A percentile compares a stretch with the other conserved stretches of the same genome.
These are phyloP conservation scores for Helicoverpa armigera DNA, from an alignment of 1,140 invertebrate species.

Conservation along the genomic window DNA sequence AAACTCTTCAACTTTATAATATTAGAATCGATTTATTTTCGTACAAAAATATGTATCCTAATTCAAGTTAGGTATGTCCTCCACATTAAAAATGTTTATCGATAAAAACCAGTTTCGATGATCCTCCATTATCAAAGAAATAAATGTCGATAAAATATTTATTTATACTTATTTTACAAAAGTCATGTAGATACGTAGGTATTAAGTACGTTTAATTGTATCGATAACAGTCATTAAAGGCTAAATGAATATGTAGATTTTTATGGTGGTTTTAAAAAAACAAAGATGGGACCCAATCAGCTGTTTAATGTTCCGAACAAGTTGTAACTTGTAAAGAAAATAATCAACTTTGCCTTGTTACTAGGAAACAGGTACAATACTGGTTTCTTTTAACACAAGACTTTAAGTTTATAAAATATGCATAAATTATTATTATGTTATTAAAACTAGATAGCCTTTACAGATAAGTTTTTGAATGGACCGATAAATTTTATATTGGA, in stretches of 20 bases:
- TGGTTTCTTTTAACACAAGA: background rate
- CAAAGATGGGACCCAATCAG: constrained; percentile 14
- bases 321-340: constrained; percentile 29
- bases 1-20: too few species aligned
- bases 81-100: constrained; percentile 5
- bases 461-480: background rate
- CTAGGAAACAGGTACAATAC: constrained; percentile 20
- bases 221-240: constrained; percentile 35
- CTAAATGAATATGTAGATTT: constrained; percentile 34
- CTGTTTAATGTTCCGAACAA: constrained; percentile 23
- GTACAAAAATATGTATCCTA: background rate
- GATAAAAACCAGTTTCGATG: background rate
- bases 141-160: constrained; percentile 13
- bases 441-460: constrained; percentile 7
- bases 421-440: constrained; percentile 11
- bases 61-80: constrained; percentile 15
- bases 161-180: background rate
- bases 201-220: constrained; percentile 31
- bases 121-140: background rate
- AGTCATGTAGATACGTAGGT: background rate
- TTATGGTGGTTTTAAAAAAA: constrained; percentile 11
- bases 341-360: constrained; percentile 8
- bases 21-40: background rate
- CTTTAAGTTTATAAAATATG: constrained; percentile 15
- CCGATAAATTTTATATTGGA: too few species aligned